A percentile compares a stretch with the other conserved stretches of the same genome.
Evolutionary conservation across 1,140 invertebrate species (phyloP).

Genomic region (Zaprionus africanus): DNA sequence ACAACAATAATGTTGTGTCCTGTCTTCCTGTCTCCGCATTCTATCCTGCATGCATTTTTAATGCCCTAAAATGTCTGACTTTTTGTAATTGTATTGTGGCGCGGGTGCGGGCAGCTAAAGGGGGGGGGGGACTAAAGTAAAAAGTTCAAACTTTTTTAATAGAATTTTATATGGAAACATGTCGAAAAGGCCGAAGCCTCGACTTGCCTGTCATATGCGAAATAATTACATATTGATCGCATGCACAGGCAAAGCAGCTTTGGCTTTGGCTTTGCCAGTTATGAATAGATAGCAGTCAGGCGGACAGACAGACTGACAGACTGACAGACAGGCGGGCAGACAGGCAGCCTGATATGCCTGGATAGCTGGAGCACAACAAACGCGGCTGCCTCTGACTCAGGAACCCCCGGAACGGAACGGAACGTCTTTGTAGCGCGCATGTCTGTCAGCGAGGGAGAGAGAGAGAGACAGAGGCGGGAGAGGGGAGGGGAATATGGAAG

Average conservation of each 20-base stretch:
- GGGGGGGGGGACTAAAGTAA: not conserved
- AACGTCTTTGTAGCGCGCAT: slow-evolving; percentile 71
- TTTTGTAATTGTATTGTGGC: slow-evolving; percentile 39
- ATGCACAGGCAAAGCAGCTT: slow-evolving; percentile 34
- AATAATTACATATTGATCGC: slow-evolving; percentile 76
- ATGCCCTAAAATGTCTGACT: slow-evolving; percentile 56
- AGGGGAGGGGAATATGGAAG: not conserved
- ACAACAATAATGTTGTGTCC: not conserved
- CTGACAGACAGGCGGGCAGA: slow-evolving; percentile 17
- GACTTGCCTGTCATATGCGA: slow-evolving; percentile 39
- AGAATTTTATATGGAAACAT: slow-evolving; percentile 60
- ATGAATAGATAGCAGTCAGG: slow-evolving; percentile 68
- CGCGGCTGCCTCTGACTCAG: slow-evolving; percentile 14
- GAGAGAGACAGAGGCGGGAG: slow-evolving; percentile 38
- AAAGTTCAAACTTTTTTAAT: slow-evolving; percentile 60
- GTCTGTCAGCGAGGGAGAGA: slow-evolving; percentile 53
- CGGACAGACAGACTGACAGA: slow-evolving; percentile 27
- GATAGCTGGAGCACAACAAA: slow-evolving; percentile 57
- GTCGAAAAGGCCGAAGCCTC: slow-evolving; percentile 16
- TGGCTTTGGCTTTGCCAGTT: slow-evolving; percentile 49
- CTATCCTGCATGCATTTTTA: slow-evolving; percentile 53
- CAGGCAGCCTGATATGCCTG: slow-evolving; percentile 30
- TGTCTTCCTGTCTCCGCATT: not conserved
- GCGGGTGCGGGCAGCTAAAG: no score
- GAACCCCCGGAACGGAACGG: slow-evolving; percentile 20